Base-by-base conservation (phyloP, 2,888 invertebrate species). In the Coecobrya sp. region DNA sequence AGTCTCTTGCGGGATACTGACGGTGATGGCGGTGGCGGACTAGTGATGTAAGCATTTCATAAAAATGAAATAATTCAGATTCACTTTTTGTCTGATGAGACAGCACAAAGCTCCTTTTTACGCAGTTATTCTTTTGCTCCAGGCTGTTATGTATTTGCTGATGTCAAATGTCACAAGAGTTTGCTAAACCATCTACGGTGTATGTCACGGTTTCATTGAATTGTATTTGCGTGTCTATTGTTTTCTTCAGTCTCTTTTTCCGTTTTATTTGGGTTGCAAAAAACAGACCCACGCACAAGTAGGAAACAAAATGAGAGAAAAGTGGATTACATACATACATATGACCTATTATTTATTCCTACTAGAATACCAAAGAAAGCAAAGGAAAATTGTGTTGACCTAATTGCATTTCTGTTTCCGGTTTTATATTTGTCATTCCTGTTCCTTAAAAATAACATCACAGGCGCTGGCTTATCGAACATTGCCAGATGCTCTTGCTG, bases 381-480 rank as follows among this genome's bases (percentile, higher is more conserved):
- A 68, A 2, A 16, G 22, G 8, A 25, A 79, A 81, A 81, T 52
- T 55, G 55, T n/a, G 30, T 52, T 81, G 81, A 81, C 52, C 81
- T 81, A 55, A 55, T 81, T 81, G 52, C 55, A 30, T 30, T 52
- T n/a, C 52, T 55, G 10, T 22, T 73, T 73, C 42, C 42, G 42
- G 36, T 19, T 19, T 73, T 73, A 2, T 42, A 42, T 73, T 19
- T 36, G 68, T 19, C 27, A 65, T 68, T 42, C 19, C 36, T 42
- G 16, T 68, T 16, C 16, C 68, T 65, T 3, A 27, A 30, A 30
- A 68, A 68, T 30, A 30, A 68, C 25, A 68, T 68, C 8, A 13
- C 16, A 7, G 13, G 7, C 13, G 7, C 13, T 68, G 16, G n/a
- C n/a, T 25, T 68, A 30, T 13, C 59, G n/a, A 59, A 59, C 59